Percentiles rank a stretch among this genome's conserved stretches.
Conservation (phyloP, 2,113 vertebrate genomes). For the Epinephelus cyanopodus region DNA sequence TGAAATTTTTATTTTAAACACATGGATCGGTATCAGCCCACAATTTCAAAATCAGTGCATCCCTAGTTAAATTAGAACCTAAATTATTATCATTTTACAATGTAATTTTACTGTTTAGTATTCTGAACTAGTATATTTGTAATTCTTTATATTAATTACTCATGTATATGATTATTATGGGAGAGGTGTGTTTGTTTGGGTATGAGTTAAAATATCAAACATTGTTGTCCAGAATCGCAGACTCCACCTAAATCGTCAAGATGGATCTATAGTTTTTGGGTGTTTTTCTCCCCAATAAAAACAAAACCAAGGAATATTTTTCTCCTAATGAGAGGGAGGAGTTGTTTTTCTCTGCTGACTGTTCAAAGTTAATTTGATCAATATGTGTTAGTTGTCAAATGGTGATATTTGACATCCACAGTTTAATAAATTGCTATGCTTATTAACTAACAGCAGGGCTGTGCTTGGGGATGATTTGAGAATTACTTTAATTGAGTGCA, state of each 20-base stretch:
- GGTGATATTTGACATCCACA: slow-evolving; percentile 8
- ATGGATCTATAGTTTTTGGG: background rate
- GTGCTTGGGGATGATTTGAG: background rate
- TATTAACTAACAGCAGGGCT: background rate
- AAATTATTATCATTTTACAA: too few relatives aligned
- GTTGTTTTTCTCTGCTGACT: background rate
- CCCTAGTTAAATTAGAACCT: too few relatives aligned
- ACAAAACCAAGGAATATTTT: background rate
- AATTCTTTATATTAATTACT: too few relatives aligned
- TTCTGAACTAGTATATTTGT: too few relatives aligned
- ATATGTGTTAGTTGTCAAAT: background rate
- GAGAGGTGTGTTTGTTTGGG: too few relatives aligned
- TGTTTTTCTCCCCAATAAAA: background rate
- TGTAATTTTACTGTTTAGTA: too few relatives aligned
- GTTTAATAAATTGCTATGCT: slow-evolving; percentile 1
- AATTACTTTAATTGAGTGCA: slow-evolving; percentile 18
- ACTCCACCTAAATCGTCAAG: background rate
- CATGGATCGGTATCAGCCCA: too few relatives aligned
- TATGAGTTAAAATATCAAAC: too few relatives aligned
- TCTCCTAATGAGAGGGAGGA: background rate
- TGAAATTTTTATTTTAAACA: too few relatives aligned
- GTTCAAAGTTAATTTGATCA: slow-evolving; percentile 15
- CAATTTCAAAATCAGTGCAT: too few relatives aligned
- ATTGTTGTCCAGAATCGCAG: too few relatives aligned
- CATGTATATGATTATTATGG: too few relatives aligned